phyloP scores from a whole-genome alignment of 2,888 invertebrate species.

The Drosophila nr. perissopoda region DNA sequence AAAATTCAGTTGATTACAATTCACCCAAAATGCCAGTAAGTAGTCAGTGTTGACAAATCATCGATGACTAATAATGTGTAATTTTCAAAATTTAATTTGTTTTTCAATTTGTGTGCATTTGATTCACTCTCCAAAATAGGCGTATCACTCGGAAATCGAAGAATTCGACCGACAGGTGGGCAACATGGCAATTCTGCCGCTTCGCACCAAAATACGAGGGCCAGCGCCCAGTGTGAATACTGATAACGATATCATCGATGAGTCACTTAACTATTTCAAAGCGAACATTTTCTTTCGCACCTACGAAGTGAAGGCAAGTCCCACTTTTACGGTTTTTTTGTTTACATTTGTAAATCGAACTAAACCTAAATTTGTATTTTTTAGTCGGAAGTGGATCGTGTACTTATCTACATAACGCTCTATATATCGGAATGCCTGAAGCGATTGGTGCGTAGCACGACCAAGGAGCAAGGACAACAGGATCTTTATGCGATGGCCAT shows the following conservation, averaged over 20 bases:
- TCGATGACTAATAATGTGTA: slow-evolving; percentile 20
- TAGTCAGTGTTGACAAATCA: slow-evolving; percentile 14
- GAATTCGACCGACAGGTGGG: slow-evolving; percentile 91
- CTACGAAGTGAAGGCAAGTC: slow-evolving; percentile 97
- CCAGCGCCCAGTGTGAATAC: slow-evolving; percentile 92
- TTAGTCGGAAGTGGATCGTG: slow-evolving; percentile 97
- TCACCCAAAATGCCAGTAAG: slow-evolving; percentile 51
- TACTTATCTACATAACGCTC: slow-evolving; percentile 98
- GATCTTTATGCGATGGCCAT: slow-evolving; percentile 99
- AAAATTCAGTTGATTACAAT: slow-evolving; percentile 34
- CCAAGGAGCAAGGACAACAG: slow-evolving; percentile 94
- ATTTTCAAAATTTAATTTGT: not conserved
- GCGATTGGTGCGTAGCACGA: slow-evolving; percentile 95
- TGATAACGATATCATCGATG: slow-evolving; percentile 97
- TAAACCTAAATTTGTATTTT: not conserved
- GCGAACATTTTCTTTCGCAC: slow-evolving; percentile 99
- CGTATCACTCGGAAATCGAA: slow-evolving; percentile 96
- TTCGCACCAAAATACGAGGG: slow-evolving; percentile 95
- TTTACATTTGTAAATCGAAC: slow-evolving; percentile 85
- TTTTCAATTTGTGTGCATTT: slow-evolving; percentile 91
- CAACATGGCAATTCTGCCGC: slow-evolving; percentile 96
- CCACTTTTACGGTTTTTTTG: not conserved
- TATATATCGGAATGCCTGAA: slow-evolving; percentile 99
- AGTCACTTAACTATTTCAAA: slow-evolving; percentile 98
- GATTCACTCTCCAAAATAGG: slow-evolving; percentile 99